Evolutionary conservation across 2,113 vertebrate species (phyloP).

Genomic region (Pseudopodoces humilis): DNA sequence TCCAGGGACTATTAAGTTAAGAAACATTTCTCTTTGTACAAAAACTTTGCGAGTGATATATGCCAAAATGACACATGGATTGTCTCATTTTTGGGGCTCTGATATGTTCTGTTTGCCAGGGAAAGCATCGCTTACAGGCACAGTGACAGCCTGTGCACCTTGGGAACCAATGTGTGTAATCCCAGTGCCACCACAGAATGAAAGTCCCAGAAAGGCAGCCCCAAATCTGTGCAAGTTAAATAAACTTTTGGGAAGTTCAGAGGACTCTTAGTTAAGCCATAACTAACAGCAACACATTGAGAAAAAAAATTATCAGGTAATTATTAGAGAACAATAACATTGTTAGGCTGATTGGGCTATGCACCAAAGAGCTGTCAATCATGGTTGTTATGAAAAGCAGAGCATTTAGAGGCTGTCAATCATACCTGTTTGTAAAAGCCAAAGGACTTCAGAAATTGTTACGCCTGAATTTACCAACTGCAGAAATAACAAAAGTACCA

Average conservation of each 20-base stretch:
- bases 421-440: conserved; percentile 29
- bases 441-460: not conserved
- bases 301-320: not conserved
- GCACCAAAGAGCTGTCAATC: conserved; percentile 32
- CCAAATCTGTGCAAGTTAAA: not conserved
- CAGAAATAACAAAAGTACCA: conserved; percentile 17
- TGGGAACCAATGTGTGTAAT: not conserved
- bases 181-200: not conserved
- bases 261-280: not conserved
- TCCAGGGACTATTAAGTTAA: not conserved
- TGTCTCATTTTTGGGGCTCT: not conserved
- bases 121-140: not conserved
- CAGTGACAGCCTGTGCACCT: not conserved
- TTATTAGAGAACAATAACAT: conserved; percentile 40
- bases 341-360: conserved; percentile 42
- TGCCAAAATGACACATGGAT: not conserved
- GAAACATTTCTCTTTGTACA: not conserved
- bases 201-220: not conserved
- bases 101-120: not conserved
- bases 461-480: not conserved
- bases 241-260: not conserved
- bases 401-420: conserved; percentile 38
- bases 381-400: conserved; percentile 1
- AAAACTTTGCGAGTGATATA: not conserved
- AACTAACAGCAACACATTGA: not conserved